Percentiles rank a stretch among this genome's conserved stretches.
phyloP scores from a whole-genome alignment of 2,113 vertebrate genomes.

The Sebastes fasciatus region DNA sequence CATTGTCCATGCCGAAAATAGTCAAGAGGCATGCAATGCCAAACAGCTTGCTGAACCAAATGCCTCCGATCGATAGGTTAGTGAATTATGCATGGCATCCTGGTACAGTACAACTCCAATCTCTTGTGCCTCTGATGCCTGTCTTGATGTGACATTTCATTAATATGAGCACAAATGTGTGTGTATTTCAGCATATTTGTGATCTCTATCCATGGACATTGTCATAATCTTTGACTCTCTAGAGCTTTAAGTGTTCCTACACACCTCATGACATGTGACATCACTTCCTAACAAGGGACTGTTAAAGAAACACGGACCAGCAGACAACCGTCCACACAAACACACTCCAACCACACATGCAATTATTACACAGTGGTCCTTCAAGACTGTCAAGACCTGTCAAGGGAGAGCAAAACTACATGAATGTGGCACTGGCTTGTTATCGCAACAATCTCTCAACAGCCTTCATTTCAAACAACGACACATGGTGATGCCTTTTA shows the following conservation, averaged over 20 bases:
- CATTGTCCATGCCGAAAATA: conserved; percentile 56
- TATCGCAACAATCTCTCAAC: conserved; percentile 73
- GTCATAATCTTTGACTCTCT: conserved; percentile 12
- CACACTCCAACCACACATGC: conserved; percentile 11
- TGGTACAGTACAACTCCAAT: conserved; percentile 61
- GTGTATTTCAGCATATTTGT: conserved; percentile 25
- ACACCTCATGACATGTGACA: conserved; percentile 22
- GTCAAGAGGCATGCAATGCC: conserved; percentile 46
- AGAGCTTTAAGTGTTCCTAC: conserved; percentile 21
- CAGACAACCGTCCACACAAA: conserved; percentile 14
- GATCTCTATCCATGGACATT: conserved; percentile 4
- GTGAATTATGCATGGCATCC: conserved; percentile 73
- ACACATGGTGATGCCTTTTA: conserved; percentile 67
- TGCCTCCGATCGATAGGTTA: conserved; percentile 69
- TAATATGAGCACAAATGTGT: conserved; percentile 14
- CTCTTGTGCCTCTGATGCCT: conserved; percentile 40
- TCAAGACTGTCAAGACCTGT: conserved; percentile 45
- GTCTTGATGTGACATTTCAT: conserved; percentile 48
- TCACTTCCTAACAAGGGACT: neutral
- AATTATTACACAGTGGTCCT: conserved; percentile 35
- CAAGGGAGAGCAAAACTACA: conserved; percentile 26
- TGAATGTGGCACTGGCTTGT: conserved; percentile 47
- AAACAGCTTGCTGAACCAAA: conserved; percentile 71
- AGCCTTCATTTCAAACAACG: conserved; percentile 76
- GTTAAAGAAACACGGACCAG: conserved; percentile 9